phyloP scores from a whole-genome alignment of 2,888 invertebrate species.

The Dicyrtomina minuta region DNA sequence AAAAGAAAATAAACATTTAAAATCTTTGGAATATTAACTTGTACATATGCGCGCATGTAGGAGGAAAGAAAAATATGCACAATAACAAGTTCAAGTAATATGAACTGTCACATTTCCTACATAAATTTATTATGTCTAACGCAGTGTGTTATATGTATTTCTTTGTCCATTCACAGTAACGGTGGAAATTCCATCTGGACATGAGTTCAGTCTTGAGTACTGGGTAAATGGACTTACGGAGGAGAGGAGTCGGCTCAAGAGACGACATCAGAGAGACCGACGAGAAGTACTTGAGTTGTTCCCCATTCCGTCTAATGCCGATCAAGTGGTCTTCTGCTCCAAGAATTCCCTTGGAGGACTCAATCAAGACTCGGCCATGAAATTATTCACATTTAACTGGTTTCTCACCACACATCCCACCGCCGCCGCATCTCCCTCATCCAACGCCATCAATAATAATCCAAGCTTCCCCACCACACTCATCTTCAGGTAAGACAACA shows the following conservation, averaged over 20 bases:
- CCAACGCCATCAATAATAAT: conserved; percentile 17
- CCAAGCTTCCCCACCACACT: conserved; percentile 43
- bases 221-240: conserved; percentile 47
- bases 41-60: no score
- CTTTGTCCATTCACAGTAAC: conserved; percentile 42
- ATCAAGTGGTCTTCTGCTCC: conserved; percentile 47
- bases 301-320: conserved; percentile 25
- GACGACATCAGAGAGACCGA: conserved; percentile 51
- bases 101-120: no score
- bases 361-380: conserved; percentile 42
- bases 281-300: conserved; percentile 50
- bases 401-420: conserved; percentile 44
- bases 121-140: no score
- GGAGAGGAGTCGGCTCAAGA: conserved; percentile 42
- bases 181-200: conserved; percentile 44
- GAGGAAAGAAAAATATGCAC: no score
- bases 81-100: no score
- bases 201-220: conserved; percentile 50
- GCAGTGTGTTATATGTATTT: no score
- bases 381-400: conserved; percentile 50
- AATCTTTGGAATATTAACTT: no score
- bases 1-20: no score
- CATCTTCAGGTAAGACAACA: conserved; percentile 50
- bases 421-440: conserved; percentile 26
- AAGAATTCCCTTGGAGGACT: conserved; percentile 50